These are phyloP conservation scores for Xenopus borealis DNA, from an alignment of 2,113 vertebrate species.

Conservation along the genomic window DNA sequence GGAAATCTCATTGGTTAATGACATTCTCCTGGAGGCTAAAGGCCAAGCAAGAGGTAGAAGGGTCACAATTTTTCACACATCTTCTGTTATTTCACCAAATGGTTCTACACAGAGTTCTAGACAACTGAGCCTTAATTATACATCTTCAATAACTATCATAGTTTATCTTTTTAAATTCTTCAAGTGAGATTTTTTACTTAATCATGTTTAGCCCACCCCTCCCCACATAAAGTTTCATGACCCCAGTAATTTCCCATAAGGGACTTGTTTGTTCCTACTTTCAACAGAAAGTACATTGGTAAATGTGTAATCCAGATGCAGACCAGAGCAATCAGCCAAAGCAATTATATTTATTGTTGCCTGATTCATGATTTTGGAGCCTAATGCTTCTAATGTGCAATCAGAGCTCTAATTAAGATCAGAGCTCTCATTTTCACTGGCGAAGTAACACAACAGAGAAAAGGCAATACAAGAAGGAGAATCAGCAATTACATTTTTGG, in stretches of 20 bases:
- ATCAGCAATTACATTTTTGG: slow-evolving; percentile 6
- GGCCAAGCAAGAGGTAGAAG: no score
- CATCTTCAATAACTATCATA: no score
- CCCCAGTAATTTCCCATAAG: slow-evolving; percentile 25
- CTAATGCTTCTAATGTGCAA: slow-evolving; percentile 39
- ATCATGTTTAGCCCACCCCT: no score
- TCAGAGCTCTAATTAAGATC: slow-evolving; percentile 37
- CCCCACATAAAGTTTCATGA: neutral
- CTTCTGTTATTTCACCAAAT: no score
- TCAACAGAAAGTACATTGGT: slow-evolving; percentile 38
- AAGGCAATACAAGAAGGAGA: slow-evolving; percentile 18
- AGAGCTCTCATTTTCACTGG: slow-evolving; percentile 20
- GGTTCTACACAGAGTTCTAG: no score
- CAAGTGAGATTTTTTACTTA: no score
- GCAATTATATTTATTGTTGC: slow-evolving; percentile 41
- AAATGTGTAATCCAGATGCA: slow-evolving; percentile 43
- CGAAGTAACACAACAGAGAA: slow-evolving; percentile 13
- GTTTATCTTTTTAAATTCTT: no score
- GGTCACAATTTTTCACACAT: no score
- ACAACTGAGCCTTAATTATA: no score
- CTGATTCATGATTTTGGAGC: slow-evolving; percentile 30
- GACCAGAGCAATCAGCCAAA: slow-evolving; percentile 36
- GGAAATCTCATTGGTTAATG: no score
- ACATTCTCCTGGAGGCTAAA: no score
- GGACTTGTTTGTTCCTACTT: slow-evolving; percentile 24